Percentiles rank a stretch among this genome's conserved stretches.
Evolutionary conservation across 2,888 invertebrate species (phyloP).

Genomic region (Minunthozetes semirufus): DNA sequence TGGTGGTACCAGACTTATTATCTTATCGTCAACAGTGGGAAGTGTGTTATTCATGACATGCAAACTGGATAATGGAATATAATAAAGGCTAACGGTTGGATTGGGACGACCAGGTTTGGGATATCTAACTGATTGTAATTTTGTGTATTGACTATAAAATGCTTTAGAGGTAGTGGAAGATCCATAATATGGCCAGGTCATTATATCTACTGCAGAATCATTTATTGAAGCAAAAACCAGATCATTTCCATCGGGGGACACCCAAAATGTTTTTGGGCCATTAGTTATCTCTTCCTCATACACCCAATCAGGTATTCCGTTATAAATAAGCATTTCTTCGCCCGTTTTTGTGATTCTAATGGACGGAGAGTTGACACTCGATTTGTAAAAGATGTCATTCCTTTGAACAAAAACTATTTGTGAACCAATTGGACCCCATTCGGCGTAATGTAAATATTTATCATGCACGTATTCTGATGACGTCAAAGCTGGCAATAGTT

Average conservation of each 20-base stretch:
- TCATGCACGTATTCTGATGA: not conserved
- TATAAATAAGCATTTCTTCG: slow-evolving; percentile 58
- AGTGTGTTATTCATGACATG: not conserved
- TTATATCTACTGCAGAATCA: slow-evolving; percentile 46
- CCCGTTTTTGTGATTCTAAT: slow-evolving; percentile 37
- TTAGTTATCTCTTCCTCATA: slow-evolving; percentile 53
- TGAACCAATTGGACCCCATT: slow-evolving; percentile 42
- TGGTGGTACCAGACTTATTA: not conserved
- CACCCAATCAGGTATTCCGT: slow-evolving; percentile 60
- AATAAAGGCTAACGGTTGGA: slow-evolving; percentile 40
- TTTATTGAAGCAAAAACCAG: slow-evolving; percentile 50
- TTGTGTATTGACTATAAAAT: slow-evolving; percentile 36
- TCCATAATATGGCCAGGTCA: slow-evolving; percentile 39
- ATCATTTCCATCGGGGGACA: slow-evolving; percentile 48
- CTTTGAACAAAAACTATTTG: slow-evolving; percentile 41
- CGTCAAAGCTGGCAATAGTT: not conserved
- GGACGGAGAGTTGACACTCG: slow-evolving; percentile 45
- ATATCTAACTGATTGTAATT: slow-evolving; percentile 28
- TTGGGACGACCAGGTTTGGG: slow-evolving; percentile 41
- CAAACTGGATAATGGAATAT: not conserved
- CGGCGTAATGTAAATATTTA: slow-evolving; percentile 39
- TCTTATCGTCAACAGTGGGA: not conserved
- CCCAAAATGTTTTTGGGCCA: slow-evolving; percentile 50
- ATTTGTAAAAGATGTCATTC: slow-evolving; percentile 49
- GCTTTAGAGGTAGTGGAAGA: slow-evolving; percentile 28